Evolutionary conservation across 2,113 vertebrate species (phyloP), one percentile per base, ranked within the genome.

Genomic region (Gobius niger): DNA sequence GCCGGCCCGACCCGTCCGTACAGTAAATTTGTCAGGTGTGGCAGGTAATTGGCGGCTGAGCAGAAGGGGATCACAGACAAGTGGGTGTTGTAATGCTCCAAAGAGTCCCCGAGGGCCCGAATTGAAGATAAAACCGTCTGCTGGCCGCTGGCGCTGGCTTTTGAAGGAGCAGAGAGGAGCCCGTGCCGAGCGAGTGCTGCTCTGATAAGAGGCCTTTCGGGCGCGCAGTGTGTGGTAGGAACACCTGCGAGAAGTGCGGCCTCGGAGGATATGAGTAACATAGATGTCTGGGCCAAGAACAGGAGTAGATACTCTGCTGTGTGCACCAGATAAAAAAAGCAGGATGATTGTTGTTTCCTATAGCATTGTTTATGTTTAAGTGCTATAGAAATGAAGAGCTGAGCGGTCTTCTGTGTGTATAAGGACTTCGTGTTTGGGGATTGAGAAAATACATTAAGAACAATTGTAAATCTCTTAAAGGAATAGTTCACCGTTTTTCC

Each of bases 21-120:
- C 63, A 67, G 57, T 87, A 88, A 83, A 89, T 80, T 47, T 82
- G 83, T 88, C 79, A 77, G 77, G 81, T 80, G 47, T 84, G 86
- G 78, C 86, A 85, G 74, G 75, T 87, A 80, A 81, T 68, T 73
- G 80, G 68, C 44, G 7, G 64, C 64, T 72, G 54, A 72, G 66
- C 75, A 76, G n/a, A 50, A 61, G 18, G 59, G 67, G 72, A 86
- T 76, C 66, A 41, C 57, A 85, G 84, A 82, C 81, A 69, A 73
- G 77, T 62, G 71, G 68, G 81, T 72, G 80, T 78, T 86, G 76
- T 84, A 87, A 81, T 66, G 66, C 73, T 79, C 12, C 44, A 79
- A 34, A n/a, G 52, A 14, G 70, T 62, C 77, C 68, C 73, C 2
- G 15, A 66, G 80, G 75, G 76, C 51, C 70, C 67, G 80, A 80